Conservation (phyloP, 2,797 vertebrate genomes). For the Arnoldichthys spilopterus region DNA sequence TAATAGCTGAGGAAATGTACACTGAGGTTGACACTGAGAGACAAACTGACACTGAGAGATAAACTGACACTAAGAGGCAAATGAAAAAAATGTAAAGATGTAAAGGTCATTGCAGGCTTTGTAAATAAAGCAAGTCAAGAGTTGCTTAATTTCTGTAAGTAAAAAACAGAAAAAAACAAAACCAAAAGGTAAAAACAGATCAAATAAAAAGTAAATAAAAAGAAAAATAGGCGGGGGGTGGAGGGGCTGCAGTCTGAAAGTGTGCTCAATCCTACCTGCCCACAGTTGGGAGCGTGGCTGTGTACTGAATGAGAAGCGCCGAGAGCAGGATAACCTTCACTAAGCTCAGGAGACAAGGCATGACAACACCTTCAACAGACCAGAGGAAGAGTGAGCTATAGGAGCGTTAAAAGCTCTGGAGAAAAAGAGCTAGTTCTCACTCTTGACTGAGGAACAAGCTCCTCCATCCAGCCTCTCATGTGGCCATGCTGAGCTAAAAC, state of each 20-base stretch:
- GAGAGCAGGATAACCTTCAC: slow-evolving; percentile 67
- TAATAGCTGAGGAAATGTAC: neutral
- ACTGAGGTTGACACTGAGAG: neutral
- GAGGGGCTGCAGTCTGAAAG: slow-evolving; percentile 2
- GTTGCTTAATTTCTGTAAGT: neutral
- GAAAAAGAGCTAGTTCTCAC: neutral
- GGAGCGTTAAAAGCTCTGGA: neutral
- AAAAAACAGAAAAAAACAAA: neutral
- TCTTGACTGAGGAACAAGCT: neutral
- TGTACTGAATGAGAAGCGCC: slow-evolving; percentile 64
- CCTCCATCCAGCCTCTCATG: neutral
- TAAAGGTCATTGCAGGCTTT: neutral
- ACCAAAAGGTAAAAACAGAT: neutral
- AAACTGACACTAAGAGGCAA: neutral
- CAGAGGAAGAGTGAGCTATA: slow-evolving; percentile 4
- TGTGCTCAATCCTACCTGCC: slow-evolving; percentile 57
- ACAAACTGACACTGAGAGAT: neutral
- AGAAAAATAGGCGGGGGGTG: neutral
- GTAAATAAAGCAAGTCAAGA: neutral
- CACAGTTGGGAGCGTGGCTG: slow-evolving; percentile 67
- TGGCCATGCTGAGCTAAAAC: neutral
- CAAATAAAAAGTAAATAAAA: neutral
- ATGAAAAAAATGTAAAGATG: neutral
- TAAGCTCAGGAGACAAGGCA: slow-evolving; percentile 63
- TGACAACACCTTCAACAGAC: slow-evolving; percentile 62